A percentile compares a stretch with the other conserved stretches of the same genome.
Conservation (phyloP, 92 coral and sea anemone genomes). For the Siderastrea radians region DNA sequence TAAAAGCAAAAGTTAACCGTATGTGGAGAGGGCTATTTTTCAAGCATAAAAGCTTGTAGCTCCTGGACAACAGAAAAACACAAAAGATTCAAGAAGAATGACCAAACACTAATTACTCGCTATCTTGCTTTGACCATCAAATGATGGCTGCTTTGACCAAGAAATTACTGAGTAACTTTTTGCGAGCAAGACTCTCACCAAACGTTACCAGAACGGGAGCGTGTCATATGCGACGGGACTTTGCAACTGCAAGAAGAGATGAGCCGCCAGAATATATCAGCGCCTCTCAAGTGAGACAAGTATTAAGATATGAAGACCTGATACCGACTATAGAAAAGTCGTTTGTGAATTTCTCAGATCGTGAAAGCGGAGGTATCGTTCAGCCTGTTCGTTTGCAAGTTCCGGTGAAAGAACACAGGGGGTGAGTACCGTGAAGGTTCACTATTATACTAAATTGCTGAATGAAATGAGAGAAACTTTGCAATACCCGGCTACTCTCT, state of each 20-base stretch:
- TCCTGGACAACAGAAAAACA: too few species aligned
- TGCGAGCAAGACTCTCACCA: background rate
- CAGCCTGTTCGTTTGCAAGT: slow-evolving; percentile 53
- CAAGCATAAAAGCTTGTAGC: too few species aligned
- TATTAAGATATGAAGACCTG: slow-evolving; percentile 46
- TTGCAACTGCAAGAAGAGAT: background rate
- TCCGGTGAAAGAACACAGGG: slow-evolving; percentile 43
- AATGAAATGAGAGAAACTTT: background rate
- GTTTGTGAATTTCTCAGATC: slow-evolving; percentile 54
- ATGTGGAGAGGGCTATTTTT: too few species aligned
- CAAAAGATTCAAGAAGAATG: too few species aligned
- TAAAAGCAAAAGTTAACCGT: too few species aligned
- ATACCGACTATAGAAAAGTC: slow-evolving; percentile 54
- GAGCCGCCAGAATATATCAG: slow-evolving; percentile 23
- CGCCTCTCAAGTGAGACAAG: slow-evolving; percentile 31
- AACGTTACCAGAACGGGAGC: background rate
- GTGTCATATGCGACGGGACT: too few species aligned
- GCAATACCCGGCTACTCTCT: too few species aligned
- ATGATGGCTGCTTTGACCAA: too few species aligned
- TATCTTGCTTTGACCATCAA: too few species aligned
- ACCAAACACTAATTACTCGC: too few species aligned
- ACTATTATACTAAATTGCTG: background rate
- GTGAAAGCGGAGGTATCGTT: slow-evolving; percentile 45
- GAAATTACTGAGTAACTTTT: background rate
- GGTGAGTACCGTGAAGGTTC: slow-evolving; percentile 18